Conservation (phyloP, 2,888 invertebrate genomes). For the Buathra laborator region DNA sequence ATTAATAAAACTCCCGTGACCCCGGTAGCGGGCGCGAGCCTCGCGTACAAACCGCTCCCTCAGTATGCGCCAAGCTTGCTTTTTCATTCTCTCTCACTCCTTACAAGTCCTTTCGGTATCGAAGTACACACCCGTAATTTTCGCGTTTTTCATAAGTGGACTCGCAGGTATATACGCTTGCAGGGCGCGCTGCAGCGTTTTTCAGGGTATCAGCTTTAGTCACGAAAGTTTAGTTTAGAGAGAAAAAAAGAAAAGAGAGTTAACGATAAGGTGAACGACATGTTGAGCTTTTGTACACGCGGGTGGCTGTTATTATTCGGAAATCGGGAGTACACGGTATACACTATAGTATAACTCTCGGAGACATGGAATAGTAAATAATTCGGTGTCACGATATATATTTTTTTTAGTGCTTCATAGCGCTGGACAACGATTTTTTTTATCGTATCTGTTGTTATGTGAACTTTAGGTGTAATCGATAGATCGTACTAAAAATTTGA, state of each 20-base stretch:
- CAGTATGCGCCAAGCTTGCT: slow-evolving; percentile 56
- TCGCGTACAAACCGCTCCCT: slow-evolving; percentile 25
- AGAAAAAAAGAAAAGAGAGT: slow-evolving; percentile 53
- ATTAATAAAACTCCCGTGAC: slow-evolving; percentile 72
- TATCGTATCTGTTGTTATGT: neutral
- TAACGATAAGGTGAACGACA: slow-evolving; percentile 64
- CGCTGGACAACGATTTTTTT: neutral
- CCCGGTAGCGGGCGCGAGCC: slow-evolving; percentile 48
- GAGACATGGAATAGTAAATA: slow-evolving; percentile 10
- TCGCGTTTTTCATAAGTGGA: slow-evolving; percentile 67
- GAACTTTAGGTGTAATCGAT: no score
- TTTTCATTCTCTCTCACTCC: neutral
- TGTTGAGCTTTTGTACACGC: slow-evolving; percentile 52
- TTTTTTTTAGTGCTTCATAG: neutral
- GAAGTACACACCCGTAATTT: slow-evolving; percentile 57
- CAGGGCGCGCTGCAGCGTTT: slow-evolving; percentile 28
- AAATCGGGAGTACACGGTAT: slow-evolving; percentile 4
- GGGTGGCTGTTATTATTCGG: slow-evolving; percentile 46
- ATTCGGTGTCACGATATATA: neutral
- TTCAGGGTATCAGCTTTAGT: slow-evolving; percentile 51
- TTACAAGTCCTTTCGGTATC: slow-evolving; percentile 17
- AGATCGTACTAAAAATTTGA: no score
- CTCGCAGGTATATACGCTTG: slow-evolving; percentile 14
- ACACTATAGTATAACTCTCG: neutral
- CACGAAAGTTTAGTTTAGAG: slow-evolving; percentile 59